Evolutionary conservation across 2,888 invertebrate genomes (phyloP), one percentile per base, ranked within the genome.

Genomic region (Mactromeris polynyma): DNA sequence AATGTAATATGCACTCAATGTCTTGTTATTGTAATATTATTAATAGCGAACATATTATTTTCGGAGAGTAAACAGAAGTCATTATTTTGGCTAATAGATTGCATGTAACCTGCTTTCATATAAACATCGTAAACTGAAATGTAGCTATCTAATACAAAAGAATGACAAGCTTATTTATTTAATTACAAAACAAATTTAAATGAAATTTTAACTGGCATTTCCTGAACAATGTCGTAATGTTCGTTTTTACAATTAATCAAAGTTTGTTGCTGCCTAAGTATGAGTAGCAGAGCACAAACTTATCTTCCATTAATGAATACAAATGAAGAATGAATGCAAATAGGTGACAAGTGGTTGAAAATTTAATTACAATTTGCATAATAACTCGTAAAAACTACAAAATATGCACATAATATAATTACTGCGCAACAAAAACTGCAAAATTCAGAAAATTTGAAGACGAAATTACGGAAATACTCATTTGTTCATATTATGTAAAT

Each of bases 201-300:
- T 33, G 14, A 33, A 73, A 73, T 58, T 58, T 58, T 26, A 58
- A 58, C n/a, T 33, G 73, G 36, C 36, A 36, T 73, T 73, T 73
- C 73, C 73, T 73, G 31, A 33, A 73, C 26, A 4, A 26, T 33
- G 73, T 33, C 58, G 33, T 33, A 31, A 73, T 17, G 36, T 73
- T 36, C 73, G 31, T 73, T 73, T 36, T 36, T 26, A 73, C 73
- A 73, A 73, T 73, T 33, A 73, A 73, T 73, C 73, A 73, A 73
- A 1, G 17, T 36, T 73, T 73, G 19, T 19, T 17, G 9, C 11
- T 36, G 33, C 14, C 36, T 33, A 73, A 36, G 26, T 33, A 19
- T 73, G 36, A 73, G 33, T 73, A 73, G 73, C 26, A 33, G 19
- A 36, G 73, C 36, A 73, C 73, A 73, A 73, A 36, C 17, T 14